A percentile compares a stretch with the other conserved stretches of the same genome.
Evolutionary conservation across 2,113 vertebrate species (phyloP).

Genomic region (Erinaceus europaeus): DNA sequence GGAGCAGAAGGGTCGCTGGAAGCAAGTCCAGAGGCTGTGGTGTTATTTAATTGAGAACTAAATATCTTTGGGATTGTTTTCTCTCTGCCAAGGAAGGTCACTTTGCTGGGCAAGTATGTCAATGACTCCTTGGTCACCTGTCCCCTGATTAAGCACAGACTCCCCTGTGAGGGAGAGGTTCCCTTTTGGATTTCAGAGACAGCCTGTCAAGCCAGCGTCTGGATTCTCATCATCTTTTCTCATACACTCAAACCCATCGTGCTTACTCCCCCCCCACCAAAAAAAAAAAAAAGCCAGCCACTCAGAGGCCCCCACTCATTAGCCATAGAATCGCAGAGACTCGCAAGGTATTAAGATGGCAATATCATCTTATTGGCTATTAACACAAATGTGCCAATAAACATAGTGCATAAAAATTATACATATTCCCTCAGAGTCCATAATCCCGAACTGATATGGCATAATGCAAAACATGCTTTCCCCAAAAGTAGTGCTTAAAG

Average conservation of each 20-base stretch:
- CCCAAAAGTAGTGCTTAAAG: constrained; percentile 68
- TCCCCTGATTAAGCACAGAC: constrained; percentile 38
- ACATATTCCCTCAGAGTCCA: constrained; percentile 44
- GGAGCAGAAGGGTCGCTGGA: background rate
- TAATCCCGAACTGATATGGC: constrained; percentile 33
- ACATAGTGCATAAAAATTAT: constrained; percentile 55
- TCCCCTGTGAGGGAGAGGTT: background rate
- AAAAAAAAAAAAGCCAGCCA: too few species aligned
- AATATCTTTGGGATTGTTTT: constrained; percentile 38
- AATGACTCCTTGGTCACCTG: background rate
- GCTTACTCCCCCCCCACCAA: background rate
- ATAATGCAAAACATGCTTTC: constrained; percentile 50
- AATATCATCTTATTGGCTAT: constrained; percentile 74
- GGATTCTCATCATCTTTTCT: background rate
- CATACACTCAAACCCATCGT: background rate
- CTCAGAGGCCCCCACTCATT: constrained; percentile 44
- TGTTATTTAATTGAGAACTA: background rate
- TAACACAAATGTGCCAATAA: constrained; percentile 75
- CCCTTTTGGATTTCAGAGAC: background rate
- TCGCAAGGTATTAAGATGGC: constrained; percentile 2
- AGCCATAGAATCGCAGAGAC: constrained; percentile 59
- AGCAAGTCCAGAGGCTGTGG: background rate
- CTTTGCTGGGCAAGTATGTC: background rate
- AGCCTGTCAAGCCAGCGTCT: background rate
- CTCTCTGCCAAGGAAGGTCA: background rate